Evolutionary conservation across 2,888 invertebrate genomes (phyloP), one percentile per base, ranked within the genome.

Genomic region (Lysandra bellargus): DNA sequence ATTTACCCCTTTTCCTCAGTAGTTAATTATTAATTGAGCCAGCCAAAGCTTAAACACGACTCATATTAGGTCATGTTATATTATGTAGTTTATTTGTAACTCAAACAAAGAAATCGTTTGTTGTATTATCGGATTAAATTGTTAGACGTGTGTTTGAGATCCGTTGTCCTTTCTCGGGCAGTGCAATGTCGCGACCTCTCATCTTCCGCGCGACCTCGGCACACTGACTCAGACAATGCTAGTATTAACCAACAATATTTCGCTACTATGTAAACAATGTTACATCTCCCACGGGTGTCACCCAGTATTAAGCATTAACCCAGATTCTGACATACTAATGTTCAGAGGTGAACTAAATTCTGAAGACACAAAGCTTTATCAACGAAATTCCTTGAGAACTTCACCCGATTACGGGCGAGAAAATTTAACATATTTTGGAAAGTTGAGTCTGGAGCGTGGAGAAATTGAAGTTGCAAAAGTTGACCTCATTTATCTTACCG

Each of bases 221-320:
- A 30, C 64, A 69, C 64, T 69, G 64, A 69, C 64, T 69, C 61
- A 61, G 64, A 69, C 64, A 69, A 12, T 69, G 64, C 64, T 9
- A 64, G 12, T 33, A 33, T 69, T 61, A 9, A 69, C 64, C 30
- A 30, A 69, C 61, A 7, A 61, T 12, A 33, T 23, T 61, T 23
- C 23, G n/a, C 23, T 61, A 7, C 61, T 61, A 61, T 61, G 61
- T 57, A 14, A 57, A 57, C 57, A 17, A 57, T 57, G 57, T 61
- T 23, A n/a, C 23, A 9, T 69, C 64, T 12, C 64, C 4, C 23
- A 12, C 64, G 12, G 12, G 23, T 12, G 30, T 69, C 14, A 14
- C 69, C 30, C 33, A 30, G 33, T 17, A 57, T 17, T 2, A 17
- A 33, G 33, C 2, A 33, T 69, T 69, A 69, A 69, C 69, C 69